A percentile compares a stretch with the other conserved stretches of the same genome.
Conservation (phyloP, 2,113 vertebrate genomes). For the Typhlomys cinereus region DNA sequence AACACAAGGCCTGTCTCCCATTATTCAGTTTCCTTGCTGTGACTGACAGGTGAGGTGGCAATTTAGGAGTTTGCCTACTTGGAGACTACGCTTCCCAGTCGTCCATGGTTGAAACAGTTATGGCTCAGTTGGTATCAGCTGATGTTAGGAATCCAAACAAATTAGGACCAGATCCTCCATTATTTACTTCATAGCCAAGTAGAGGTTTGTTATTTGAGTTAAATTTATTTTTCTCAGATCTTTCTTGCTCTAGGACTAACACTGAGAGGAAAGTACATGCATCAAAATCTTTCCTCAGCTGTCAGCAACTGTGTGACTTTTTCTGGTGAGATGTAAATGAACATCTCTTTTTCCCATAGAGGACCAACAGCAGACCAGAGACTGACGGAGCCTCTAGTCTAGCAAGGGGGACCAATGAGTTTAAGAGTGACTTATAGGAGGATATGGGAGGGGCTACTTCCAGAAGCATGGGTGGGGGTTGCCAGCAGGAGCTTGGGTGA, state of each 20-base stretch:
- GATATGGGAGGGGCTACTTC: too few species aligned
- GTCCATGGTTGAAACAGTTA: background rate
- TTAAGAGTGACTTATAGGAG: too few species aligned
- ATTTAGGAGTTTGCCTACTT: background rate
- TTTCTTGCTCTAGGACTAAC: background rate
- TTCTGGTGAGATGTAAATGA: background rate
- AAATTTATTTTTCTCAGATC: background rate
- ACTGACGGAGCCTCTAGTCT: too few species aligned
- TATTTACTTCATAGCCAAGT: background rate
- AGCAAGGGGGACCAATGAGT: too few species aligned
- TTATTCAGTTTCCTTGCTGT: background rate
- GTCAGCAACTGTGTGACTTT: background rate
- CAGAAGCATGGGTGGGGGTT: too few species aligned
- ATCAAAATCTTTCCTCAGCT: background rate
- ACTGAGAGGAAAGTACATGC: background rate
- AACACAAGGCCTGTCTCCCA: too few species aligned
- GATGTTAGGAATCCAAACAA: background rate
- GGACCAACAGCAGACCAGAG: background rate
- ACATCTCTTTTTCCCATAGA: too few species aligned
- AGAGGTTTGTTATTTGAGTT: background rate
- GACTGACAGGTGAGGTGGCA: background rate
- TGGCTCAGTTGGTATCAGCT: background rate
- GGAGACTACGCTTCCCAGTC: rapidly evolving
- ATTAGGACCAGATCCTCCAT: background rate
- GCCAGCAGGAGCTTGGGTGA: too few species aligned